Conservation (phyloP, 2,888 invertebrate genomes). For the Rhorus exstirpatorius region DNA sequence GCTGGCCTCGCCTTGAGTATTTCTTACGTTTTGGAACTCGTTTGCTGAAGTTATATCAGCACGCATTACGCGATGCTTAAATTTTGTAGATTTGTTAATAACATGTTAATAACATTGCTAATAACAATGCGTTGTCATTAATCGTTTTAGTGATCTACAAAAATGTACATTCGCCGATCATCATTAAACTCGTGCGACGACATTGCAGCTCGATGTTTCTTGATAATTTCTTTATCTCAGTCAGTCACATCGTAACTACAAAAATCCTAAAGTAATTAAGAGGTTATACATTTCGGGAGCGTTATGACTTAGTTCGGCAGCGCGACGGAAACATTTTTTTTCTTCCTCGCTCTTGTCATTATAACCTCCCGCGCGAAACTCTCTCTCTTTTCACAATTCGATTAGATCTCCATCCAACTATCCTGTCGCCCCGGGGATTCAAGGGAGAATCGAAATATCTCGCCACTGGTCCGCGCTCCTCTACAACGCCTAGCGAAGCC, state of each 20-base stretch:
- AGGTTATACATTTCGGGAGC: neutral
- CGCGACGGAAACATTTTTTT: neutral
- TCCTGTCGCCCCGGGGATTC: conserved; percentile 37
- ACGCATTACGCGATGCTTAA: too few relatives aligned
- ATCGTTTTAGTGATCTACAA: too few relatives aligned
- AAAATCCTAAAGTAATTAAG: neutral
- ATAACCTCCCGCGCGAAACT: conserved; percentile 40
- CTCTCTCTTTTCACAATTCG: conserved; percentile 42
- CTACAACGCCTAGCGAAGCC: conserved; percentile 43
- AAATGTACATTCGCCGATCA: too few relatives aligned
- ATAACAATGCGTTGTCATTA: too few relatives aligned
- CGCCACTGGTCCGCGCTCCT: conserved; percentile 23
- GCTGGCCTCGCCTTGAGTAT: too few relatives aligned
- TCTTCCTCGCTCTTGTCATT: neutral
- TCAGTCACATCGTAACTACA: neutral
- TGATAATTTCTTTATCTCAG: neutral
- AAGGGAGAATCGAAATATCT: conserved; percentile 52
- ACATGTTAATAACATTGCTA: too few relatives aligned
- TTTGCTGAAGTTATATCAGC: too few relatives aligned
- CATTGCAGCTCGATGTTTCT: too few relatives aligned
- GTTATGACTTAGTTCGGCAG: neutral
- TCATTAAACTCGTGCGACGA: too few relatives aligned
- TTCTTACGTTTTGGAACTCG: too few relatives aligned
- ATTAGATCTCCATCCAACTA: conserved; percentile 40
- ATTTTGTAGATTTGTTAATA: too few relatives aligned